These are phyloP conservation scores for Diorhabda sublineata DNA, from an alignment of 1,140 invertebrate genomes.

Conservation along the genomic window DNA sequence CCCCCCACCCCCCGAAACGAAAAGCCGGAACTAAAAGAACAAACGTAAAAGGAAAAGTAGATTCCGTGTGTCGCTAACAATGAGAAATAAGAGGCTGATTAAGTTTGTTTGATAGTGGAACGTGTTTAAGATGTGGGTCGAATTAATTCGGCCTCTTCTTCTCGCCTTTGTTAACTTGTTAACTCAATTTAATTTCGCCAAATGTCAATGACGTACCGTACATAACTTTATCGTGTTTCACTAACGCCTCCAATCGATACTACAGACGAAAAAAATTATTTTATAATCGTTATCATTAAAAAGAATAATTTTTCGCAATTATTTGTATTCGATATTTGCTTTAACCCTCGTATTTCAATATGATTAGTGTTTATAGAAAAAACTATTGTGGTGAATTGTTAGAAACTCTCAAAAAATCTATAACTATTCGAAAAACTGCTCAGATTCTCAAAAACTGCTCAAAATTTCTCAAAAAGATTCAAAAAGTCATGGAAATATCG, in stretches of 20 bases:
- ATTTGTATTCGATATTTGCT: no score
- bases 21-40: constrained; percentile 4
- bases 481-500: no score
- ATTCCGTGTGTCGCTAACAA: constrained; percentile 29
- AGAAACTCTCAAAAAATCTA: no score
- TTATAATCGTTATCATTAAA: no score
- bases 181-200: constrained; percentile 28
- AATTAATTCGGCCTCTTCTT: constrained; percentile 9
- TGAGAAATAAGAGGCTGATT: constrained; percentile 33
- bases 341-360: no score
- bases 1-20: neutral
- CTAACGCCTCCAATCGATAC: neutral
- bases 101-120: constrained; percentile 29
- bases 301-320: no score
- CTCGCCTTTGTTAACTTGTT: constrained; percentile 28
- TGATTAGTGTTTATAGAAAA: no score
- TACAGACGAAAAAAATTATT: no score
- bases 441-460: no score
- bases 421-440: no score
- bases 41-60: constrained; percentile 21
- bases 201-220: constrained; percentile 28
- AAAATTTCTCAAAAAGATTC: no score
- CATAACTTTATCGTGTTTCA: constrained; percentile 12
- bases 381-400: no score
- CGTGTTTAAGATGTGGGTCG: constrained; percentile 30